phyloP scores from a whole-genome alignment of 2,797 vertebrate genomes.

The Sebastes variabilis region DNA sequence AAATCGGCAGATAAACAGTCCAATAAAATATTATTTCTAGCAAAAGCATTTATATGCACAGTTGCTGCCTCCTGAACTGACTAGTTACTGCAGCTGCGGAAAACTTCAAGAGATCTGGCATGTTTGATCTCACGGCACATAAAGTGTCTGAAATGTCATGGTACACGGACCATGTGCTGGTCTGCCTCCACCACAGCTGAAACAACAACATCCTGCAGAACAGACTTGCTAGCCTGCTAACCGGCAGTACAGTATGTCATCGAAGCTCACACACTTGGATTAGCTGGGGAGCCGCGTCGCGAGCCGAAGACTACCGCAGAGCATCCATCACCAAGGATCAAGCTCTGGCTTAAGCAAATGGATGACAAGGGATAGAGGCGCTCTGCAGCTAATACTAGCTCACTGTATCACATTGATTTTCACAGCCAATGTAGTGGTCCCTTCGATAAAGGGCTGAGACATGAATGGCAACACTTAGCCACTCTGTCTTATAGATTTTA shows the following conservation, averaged over 20 bases:
- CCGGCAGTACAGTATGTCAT: slow-evolving; percentile 48
- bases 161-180: not conserved
- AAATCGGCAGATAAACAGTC: slow-evolving; percentile 62
- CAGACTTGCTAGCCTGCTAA: slow-evolving; percentile 47
- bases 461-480: slow-evolving; percentile 49
- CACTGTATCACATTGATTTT: slow-evolving; percentile 76
- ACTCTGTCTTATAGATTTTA: slow-evolving; percentile 58
- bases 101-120: slow-evolving; percentile 2
- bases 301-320: slow-evolving; percentile 58
- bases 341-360: slow-evolving; percentile 76
- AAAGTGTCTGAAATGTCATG: slow-evolving; percentile 33
- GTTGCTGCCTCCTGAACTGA: not conserved
- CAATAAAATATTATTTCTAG: slow-evolving; percentile 43
- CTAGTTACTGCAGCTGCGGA: not conserved
- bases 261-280: slow-evolving; percentile 65
- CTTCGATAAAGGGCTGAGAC: slow-evolving; percentile 55
- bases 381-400: slow-evolving; percentile 69
- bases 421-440: slow-evolving; percentile 44
- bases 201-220: slow-evolving; percentile 40
- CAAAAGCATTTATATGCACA: slow-evolving; percentile 12
- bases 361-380: slow-evolving; percentile 77
- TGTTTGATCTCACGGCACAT: slow-evolving; percentile 27
- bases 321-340: slow-evolving; percentile 78
- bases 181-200: slow-evolving; percentile 22
- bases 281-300: slow-evolving; percentile 61